Evolutionary conservation across 2,113 vertebrate species (phyloP).

Genomic region (Cichladusa arquata): DNA sequence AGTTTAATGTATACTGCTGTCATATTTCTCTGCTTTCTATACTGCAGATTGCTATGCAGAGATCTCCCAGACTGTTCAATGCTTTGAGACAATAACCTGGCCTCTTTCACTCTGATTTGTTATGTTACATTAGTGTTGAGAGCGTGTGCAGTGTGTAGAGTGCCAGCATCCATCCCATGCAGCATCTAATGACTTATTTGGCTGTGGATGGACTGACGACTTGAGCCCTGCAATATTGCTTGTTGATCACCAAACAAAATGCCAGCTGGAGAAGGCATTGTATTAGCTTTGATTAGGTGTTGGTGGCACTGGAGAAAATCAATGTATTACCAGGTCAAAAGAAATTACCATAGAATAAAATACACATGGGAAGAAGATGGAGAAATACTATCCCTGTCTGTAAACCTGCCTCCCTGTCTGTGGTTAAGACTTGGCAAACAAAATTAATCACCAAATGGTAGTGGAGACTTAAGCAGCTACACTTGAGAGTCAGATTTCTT

Average conservation of each 20-base stretch:
- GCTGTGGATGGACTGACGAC: background rate
- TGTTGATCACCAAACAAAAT: background rate
- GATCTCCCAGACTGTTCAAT: background rate
- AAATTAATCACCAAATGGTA: background rate
- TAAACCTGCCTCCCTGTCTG: background rate
- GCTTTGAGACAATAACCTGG: accelerated
- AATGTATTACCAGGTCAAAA: background rate
- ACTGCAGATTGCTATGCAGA: background rate
- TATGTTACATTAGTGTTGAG: accelerated
- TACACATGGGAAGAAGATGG: background rate
- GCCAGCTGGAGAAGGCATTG: background rate
- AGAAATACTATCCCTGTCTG: background rate
- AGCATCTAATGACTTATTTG: background rate
- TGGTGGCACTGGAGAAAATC: background rate
- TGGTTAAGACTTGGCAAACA: background rate
- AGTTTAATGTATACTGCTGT: background rate
- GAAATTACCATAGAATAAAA: background rate
- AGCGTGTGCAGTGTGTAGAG: background rate
- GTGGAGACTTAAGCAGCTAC: background rate
- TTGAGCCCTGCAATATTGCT: background rate
- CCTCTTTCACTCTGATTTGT: background rate
- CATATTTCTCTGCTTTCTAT: background rate
- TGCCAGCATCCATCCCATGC: background rate
- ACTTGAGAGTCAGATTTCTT: background rate
- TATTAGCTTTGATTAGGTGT: background rate